Evolutionary conservation across 2,113 vertebrate species (phyloP), one percentile per base, ranked within the genome.

Genomic region (Saccopteryx leptura): DNA sequence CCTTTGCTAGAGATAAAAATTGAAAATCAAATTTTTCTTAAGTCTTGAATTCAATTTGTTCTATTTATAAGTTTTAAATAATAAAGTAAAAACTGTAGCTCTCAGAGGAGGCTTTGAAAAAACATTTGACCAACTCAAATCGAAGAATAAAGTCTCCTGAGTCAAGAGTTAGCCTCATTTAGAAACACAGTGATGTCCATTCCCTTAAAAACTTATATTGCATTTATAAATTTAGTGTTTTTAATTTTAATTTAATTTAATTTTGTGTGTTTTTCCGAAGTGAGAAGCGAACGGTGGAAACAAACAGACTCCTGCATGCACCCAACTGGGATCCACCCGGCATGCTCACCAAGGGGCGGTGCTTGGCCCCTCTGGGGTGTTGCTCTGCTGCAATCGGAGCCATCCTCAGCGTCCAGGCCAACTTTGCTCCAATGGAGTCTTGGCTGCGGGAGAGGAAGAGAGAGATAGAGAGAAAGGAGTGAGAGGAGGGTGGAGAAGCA

Each of bases 51-150:
- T 65, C 66, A 33, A 14, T 24, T 28, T 19, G 46, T 50, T 90
- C 33, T 72, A n/a, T 76, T 60, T 82, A 13, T 93, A 93, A 85
- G 54, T 83, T 88, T 60, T 24, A 93, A 71, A 71, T 93, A 75
- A 83, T 18, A 82, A 86, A 88, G 66, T 79, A 79, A 80, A 85
- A 95, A 68, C 15, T 15, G 3, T 78, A 66, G 76, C 19, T 88
- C 48, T 72, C 48, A 56, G 60, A 50, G 23, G 39, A 31, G 31
- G n/a, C 24, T 50, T 95, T 71, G 80, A 63, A 28, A 75, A 87
- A 95, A 54, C 9, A 65, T 48, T 71, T 31, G 50, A 83, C 72
- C 48, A 82, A 61, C 7, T 82, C 33, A 85, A 82, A 56, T 6
- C 26, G n/a, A 80, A 95, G 58, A 54, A 12, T 65, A 39, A 92